Evolutionary conservation across 2,113 vertebrate species (phyloP), one percentile per base, ranked within the genome.

Genomic region (Bufo gargarizans): DNA sequence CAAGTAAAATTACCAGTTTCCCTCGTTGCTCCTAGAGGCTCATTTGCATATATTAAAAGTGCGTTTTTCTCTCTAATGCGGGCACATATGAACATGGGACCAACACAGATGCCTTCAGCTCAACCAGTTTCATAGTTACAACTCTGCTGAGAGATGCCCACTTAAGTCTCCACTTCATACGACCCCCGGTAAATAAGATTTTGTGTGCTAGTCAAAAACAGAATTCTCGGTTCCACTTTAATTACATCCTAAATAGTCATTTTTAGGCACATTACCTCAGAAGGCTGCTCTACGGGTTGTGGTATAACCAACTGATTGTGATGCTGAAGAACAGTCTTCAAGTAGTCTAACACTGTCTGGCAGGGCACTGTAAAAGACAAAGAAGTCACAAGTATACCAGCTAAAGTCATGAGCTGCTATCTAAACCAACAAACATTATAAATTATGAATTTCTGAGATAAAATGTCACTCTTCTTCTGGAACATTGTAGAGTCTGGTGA

Each of bases 301-400:
- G 97, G 97, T 71, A 96, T 95, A 90, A 96, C 90, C 53, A 98
- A 95, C 90, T 99, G 98, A 94, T 98, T 98, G 93, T 99, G 97
- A 91, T 99, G 97, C 90, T 97, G 97, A 59, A 99, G 96, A 65
- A 99, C 96, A 0, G 94, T 97, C 95, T 98, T 99, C 94, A 99
- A 96, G 93, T 98, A 99, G 94, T 99, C 97, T 45, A 99, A 93
- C 90, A 96, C 97, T 6, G 97, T 97, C 95, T 99, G 98, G 94
- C 97, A 99, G 91, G 98, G 98, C 91, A 96, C 98, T 99, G 95
- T 22, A 83, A 20, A 89, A 90, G 90, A 94, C 74, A 92, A 91
- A 93, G 45, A 49, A 69, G 82, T 71, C 59, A 84, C 20, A 69
- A 33, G 2, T 12, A 63, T 11, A 3, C 3, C 8, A 45, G 33